Conservation (phyloP, 2,113 vertebrate genomes). For the Monopterus albus region DNA sequence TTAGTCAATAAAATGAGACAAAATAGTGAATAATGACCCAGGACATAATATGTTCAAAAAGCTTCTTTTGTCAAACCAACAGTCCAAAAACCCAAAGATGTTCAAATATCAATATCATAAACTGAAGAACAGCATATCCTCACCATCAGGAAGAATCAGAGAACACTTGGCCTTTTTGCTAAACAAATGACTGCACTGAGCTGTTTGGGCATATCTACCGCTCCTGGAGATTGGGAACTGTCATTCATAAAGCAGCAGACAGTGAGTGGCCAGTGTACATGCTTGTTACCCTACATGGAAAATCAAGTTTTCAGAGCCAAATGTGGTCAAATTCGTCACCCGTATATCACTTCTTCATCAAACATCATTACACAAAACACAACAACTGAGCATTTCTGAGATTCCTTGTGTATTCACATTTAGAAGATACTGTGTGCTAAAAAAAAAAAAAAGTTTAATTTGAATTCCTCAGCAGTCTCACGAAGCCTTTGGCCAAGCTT, state of each 20-base stretch:
- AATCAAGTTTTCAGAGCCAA: slow-evolving; percentile 25
- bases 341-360: background rate
- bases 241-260: slow-evolving; percentile 27
- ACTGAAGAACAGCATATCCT: too few species aligned
- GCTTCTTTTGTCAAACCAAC: background rate
- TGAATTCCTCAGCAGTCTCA: slow-evolving; percentile 32
- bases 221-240: too few species aligned
- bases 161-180: background rate
- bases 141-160: too few species aligned
- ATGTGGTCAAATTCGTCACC: background rate
- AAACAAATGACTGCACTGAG: too few species aligned
- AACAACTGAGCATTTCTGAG: slow-evolving; percentile 1
- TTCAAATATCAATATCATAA: too few species aligned
- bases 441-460: slow-evolving; percentile 5
- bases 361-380: background rate
- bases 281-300: slow-evolving; percentile 19
- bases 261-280: slow-evolving; percentile 17
- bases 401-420: slow-evolving; percentile 11
- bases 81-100: background rate
- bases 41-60: background rate
- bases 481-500: slow-evolving; percentile 22
- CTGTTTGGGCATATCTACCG: too few species aligned
- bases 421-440: slow-evolving; percentile 5
- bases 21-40: background rate
- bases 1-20: background rate